Conservation (phyloP, 1,140 invertebrate species). For the Homalodisca vitripennis region DNA sequence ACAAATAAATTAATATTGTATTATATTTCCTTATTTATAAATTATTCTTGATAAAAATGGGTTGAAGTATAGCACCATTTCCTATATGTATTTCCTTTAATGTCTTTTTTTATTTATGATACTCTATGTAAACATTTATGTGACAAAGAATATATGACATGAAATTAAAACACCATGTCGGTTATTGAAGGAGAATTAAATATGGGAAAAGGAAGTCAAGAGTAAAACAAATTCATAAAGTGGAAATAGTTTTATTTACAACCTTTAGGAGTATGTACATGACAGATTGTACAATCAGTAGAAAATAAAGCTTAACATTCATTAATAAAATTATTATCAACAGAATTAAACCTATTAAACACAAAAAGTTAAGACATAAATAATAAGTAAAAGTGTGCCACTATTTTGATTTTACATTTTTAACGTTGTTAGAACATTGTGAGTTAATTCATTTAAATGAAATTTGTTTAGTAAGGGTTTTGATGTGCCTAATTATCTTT, state of each 20-base stretch:
- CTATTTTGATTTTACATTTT: not conserved
- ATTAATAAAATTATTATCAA: not conserved
- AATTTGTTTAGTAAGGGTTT: not conserved
- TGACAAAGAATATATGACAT: too few species aligned
- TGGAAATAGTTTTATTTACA: not conserved
- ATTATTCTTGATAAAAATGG: too few species aligned
- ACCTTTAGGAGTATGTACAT: constrained; percentile 15
- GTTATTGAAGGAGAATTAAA: not conserved
- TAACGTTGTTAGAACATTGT: not conserved
- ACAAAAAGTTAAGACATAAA: too few species aligned
- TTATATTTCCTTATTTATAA: too few species aligned
- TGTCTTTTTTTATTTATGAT: too few species aligned
- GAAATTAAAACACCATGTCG: too few species aligned
- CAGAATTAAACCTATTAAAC: too few species aligned
- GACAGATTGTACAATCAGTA: not conserved
- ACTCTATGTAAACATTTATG: too few species aligned
- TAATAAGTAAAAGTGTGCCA: not conserved
- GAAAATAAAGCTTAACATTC: not conserved
- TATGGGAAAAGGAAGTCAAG: not conserved
- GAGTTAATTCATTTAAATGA: not conserved
- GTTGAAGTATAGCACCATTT: too few species aligned
- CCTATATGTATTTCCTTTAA: too few species aligned
- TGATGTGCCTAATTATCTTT: not conserved
- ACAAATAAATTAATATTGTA: too few species aligned
- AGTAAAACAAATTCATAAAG: not conserved